Evolutionary conservation across 2,113 vertebrate species (phyloP), one percentile per base, ranked within the genome.

Genomic region (Glaucidium brasilianum): DNA sequence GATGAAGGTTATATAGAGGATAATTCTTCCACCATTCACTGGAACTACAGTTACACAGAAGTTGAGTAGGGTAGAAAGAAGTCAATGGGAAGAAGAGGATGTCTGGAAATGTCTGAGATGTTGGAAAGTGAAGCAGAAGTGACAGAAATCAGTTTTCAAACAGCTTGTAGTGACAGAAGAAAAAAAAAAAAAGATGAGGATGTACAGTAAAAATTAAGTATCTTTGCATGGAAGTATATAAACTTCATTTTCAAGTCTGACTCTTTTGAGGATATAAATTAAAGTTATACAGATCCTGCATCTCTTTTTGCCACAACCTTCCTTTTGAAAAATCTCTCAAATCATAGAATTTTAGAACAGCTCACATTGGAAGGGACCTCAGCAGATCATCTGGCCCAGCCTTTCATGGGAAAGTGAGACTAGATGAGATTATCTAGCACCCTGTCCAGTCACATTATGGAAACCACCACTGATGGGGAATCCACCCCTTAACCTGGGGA

Each of bases 11-110:
- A 30, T 19, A 30, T 20, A 69, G 85, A 81, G 49, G 39, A 85
- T 88, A 71, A 23, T 83, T 86, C 96, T 97, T 60, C 59, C 80
- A 90, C 64, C 52, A 79, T 34, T 67, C 68, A 49, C 43, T 67
- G 90, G 55, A 89, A 87, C 50, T 98, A 85, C 60, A 63, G 88
- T 97, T 97, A 98, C 95, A 87, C 27, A 79, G 81, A 93, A 92
- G 45, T 73, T 79, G 56, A 97, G 79, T 83, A 94, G 86, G 27
- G 49, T 50, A 34, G 39, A 87, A 91, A 88, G 63, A 95, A 94
- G 69, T 19, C 66, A 39, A 5, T 75, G 37, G 67, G 76, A 91
- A 72, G 90, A 82, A 84, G 68, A 72, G 73, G 53, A 13, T 84
- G 20, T 39, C 37, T 84, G 29, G 87, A 71, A 50, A 75, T 78